These are phyloP conservation scores for Macrotus californicus DNA, from an alignment of 2,113 vertebrate species.

Conservation along the genomic window DNA sequence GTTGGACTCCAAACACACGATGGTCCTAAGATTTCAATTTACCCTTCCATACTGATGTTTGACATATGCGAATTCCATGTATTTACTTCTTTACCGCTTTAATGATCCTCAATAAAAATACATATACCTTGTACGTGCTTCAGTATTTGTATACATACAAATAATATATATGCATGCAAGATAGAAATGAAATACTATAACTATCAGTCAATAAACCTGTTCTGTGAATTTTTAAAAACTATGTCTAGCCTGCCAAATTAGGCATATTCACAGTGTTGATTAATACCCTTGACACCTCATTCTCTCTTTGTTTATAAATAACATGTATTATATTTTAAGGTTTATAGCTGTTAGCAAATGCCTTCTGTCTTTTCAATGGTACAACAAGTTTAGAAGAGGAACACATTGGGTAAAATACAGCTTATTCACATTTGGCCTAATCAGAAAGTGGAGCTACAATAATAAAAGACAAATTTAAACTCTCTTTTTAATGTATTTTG, in stretches of 20 bases:
- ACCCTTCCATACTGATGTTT: neutral
- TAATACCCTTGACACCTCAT: neutral
- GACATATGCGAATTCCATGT: neutral
- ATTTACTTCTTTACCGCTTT: neutral
- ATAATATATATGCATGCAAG: neutral
- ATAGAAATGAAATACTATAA: neutral
- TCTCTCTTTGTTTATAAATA: neutral
- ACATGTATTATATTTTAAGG: neutral
- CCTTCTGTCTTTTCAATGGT: neutral
- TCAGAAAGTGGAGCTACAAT: neutral
- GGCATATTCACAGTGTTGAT: neutral
- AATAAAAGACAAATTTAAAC: neutral
- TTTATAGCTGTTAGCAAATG: neutral
- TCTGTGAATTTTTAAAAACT: neutral
- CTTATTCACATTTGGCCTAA: neutral
- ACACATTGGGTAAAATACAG: neutral
- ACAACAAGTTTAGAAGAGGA: neutral
- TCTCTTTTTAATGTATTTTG: neutral
- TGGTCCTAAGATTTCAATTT: neutral
- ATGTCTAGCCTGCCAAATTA: neutral
- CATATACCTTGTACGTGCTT: neutral
- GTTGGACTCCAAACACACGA: neutral
- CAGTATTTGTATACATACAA: neutral
- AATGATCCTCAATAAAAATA: neutral
- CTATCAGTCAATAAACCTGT: neutral